Base-by-base conservation (phyloP, 2,888 invertebrate species). In the Phyto melanocephala region DNA sequence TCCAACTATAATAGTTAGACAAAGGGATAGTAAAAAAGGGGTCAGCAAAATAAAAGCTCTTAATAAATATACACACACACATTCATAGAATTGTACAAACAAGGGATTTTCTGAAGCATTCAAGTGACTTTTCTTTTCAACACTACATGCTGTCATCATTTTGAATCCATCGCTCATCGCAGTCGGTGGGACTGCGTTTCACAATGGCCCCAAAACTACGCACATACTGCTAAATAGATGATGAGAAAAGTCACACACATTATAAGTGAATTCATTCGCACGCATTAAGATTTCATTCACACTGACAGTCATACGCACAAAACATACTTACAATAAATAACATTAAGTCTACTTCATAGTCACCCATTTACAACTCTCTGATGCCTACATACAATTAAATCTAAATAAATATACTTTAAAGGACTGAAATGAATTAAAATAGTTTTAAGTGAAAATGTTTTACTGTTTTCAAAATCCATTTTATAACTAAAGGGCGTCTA, bases 131-230 rank as follows among this genome's bases (percentile, higher is more conserved):
- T 71, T 17, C 35, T 42, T 58, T 24, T 45, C 7, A 67, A 47
- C 17, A 37, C 54, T 15, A n/a, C 28, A 28, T 28, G 58, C 68
- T 72, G 76, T 60, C 72, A 67, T 70, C 78, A 56, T 52, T 40
- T 52, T 20, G 22, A 70, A 78, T 75, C 65, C 65, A 78, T 81
- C 78, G 74, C 37, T 74, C 70, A 70, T 78, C n/a, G 37, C 45
- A 52, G 58, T 42, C 71, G 52, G n/a, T 17, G 15, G 50, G 58
- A 50, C 67, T 40, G 50, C 3, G 11, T 17, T 4, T 28, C 33
- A 63, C 42, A 56, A 17, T 68, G 52, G 50, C 22, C 56, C 45
- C 22, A 10, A 52, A 70, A 22, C 24, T 47, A 4, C 15, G 17
- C 13, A 6, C n/a, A n/a, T 28, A 47, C 35, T 33, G 33, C 33